These are phyloP conservation scores for Columba janthina DNA, from an alignment of 2,113 vertebrate species.

Conservation along the genomic window DNA sequence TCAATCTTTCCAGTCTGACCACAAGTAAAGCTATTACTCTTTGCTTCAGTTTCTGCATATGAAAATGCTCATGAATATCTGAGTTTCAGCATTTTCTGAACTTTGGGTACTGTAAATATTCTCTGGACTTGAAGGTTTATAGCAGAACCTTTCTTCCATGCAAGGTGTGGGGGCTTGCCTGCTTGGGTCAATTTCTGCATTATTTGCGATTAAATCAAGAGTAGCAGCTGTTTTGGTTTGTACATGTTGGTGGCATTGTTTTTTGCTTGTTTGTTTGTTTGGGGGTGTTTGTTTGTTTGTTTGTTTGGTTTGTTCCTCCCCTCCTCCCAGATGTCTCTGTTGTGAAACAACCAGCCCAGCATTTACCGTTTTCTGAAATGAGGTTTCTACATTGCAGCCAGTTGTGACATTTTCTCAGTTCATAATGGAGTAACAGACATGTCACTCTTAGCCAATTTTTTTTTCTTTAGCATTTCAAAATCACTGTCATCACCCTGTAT, in stretches of 20 bases:
- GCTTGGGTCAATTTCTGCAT: neutral
- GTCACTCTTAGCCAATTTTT: neutral
- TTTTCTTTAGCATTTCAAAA: neutral
- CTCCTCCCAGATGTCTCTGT: neutral
- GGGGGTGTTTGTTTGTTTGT: neutral
- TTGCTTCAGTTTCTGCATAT: neutral
- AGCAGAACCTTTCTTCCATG: neutral
- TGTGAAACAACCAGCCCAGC: neutral
- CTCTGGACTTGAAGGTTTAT: neutral
- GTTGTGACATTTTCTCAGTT: neutral
- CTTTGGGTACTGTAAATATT: neutral
- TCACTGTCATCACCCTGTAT: neutral
- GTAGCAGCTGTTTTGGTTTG: neutral
- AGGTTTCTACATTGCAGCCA: neutral
- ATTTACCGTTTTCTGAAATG: neutral
- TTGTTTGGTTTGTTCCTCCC: neutral
- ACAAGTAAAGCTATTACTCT: neutral
- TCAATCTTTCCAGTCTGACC: neutral
- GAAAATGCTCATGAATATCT: neutral
- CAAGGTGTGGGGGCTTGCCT: neutral
- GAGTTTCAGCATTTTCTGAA: neutral
- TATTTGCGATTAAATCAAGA: neutral
- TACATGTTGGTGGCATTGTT: neutral
- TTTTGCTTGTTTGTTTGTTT: neutral
- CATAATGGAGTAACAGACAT: neutral